These are phyloP conservation scores for Rhopilema esculentum DNA, from an alignment of 30 jellyfish, hydroid and myxozoan genomes.

Conservation along the genomic window DNA sequence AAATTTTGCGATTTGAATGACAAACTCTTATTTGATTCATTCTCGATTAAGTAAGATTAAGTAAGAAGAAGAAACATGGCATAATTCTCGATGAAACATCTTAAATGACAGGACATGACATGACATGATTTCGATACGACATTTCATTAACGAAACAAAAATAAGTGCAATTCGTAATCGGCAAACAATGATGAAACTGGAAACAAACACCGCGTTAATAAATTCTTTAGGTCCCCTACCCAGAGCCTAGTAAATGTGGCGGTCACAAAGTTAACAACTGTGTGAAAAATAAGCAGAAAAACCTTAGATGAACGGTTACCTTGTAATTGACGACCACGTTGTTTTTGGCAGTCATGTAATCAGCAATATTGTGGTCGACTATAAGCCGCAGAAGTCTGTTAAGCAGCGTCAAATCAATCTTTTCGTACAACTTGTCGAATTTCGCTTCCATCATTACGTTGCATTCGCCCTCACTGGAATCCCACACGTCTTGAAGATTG, in stretches of 20 bases:
- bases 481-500: conserved; percentile 99
- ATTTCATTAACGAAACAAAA: neutral
- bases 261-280: too few relatives aligned
- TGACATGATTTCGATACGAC: neutral
- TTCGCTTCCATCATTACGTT: conserved; percentile 98
- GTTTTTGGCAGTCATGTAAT: conserved; percentile 99
- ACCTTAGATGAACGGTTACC: conserved; percentile 46
- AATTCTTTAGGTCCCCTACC: too few relatives aligned
- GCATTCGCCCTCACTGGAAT: conserved; percentile 95
- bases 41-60: too few relatives aligned
- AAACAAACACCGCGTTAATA: neutral
- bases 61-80: neutral
- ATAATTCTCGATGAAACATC: neutral
- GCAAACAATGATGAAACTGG: neutral
- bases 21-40: too few relatives aligned
- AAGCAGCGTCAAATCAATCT: conserved; percentile 96
- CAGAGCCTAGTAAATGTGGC: too few relatives aligned
- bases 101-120: too few relatives aligned
- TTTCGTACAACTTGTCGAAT: conserved; percentile 93
- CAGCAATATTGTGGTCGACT: conserved; percentile 99
- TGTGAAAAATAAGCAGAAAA: too few relatives aligned
- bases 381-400: conserved; percentile 94
- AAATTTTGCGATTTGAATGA: too few relatives aligned
- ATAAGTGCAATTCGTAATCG: neutral
- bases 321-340: conserved; percentile 96